These are phyloP conservation scores for Pomatostomus ruficeps DNA, from an alignment of 2,113 vertebrate genomes.

Conservation along the genomic window DNA sequence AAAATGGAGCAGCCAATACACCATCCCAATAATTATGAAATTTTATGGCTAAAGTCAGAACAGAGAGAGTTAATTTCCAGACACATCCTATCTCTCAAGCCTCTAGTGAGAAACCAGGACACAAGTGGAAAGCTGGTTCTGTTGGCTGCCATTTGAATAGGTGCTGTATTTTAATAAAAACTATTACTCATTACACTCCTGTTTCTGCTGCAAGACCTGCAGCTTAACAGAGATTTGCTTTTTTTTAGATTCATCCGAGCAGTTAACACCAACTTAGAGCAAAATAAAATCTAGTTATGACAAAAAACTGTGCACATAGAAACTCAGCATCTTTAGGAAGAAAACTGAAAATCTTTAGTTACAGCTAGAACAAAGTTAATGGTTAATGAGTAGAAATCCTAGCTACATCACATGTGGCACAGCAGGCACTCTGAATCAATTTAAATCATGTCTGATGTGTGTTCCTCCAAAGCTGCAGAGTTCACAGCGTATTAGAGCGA, in stretches of 20 bases:
- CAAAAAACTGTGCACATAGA: background rate
- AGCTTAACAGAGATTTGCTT: background rate
- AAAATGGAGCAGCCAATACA: background rate
- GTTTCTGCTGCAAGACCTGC: background rate
- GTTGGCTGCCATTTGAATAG: background rate
- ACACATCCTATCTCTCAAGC: background rate
- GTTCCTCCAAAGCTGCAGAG: background rate
- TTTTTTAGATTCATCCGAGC: background rate
- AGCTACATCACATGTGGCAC: background rate
- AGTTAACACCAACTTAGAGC: background rate
- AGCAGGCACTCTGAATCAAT: background rate
- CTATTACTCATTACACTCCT: background rate
- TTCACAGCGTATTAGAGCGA: fast-evolving
- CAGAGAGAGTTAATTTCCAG: background rate
- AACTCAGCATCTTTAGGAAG: background rate
- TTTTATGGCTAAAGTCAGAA: background rate
- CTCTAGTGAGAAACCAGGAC: background rate
- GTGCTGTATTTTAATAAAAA: background rate
- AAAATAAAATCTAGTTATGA: background rate
- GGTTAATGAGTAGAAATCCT: background rate
- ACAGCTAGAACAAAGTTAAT: background rate
- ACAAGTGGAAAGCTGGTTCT: background rate
- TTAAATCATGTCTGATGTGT: background rate
- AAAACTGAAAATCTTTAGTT: background rate
- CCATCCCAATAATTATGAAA: background rate